These are phyloP conservation scores for Pachycephala philippinensis DNA, from an alignment of 2,113 vertebrate genomes.

Conservation along the genomic window DNA sequence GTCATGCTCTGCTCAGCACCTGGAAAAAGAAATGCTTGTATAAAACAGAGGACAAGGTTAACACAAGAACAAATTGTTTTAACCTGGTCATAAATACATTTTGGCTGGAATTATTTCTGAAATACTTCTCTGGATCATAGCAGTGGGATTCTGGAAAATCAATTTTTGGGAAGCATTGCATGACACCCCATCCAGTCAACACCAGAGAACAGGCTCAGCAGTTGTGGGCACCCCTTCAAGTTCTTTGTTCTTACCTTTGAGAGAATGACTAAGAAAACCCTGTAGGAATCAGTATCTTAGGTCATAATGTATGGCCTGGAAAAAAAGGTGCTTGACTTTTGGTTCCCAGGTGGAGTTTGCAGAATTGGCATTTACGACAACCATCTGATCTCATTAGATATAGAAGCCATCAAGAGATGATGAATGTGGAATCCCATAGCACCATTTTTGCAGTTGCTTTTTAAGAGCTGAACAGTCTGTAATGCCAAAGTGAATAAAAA, in stretches of 20 bases:
- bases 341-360: background rate
- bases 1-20: background rate
- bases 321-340: background rate
- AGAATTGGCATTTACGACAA: background rate
- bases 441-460: background rate
- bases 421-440: background rate
- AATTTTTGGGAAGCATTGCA: background rate
- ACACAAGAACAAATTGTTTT: background rate
- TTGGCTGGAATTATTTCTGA: background rate
- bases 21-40: background rate
- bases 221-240: background rate
- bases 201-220: background rate
- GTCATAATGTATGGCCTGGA: background rate
- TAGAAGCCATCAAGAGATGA: background rate
- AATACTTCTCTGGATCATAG: background rate
- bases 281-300: background rate
- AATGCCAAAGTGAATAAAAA: background rate
- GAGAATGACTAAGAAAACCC: background rate
- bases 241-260: background rate
- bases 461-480: background rate
- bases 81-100: background rate
- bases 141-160: background rate
- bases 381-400: slow-evolving; percentile 12
- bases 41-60: background rate
- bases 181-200: background rate